These are phyloP conservation scores for Idaea straminata DNA, from an alignment of 2,888 invertebrate species.

Conservation along the genomic window DNA sequence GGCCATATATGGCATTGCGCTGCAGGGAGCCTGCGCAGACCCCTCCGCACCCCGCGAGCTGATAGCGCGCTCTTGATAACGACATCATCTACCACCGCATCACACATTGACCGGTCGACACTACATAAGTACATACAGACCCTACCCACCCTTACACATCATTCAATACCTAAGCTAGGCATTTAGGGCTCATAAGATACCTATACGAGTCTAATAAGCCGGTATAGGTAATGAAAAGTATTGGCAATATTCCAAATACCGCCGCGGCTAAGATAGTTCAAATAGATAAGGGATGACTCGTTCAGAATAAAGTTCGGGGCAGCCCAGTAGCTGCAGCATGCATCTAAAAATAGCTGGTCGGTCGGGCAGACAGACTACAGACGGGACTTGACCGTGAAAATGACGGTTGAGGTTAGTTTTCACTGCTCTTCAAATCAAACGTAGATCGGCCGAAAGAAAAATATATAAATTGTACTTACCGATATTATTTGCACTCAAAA, in stretches of 20 bases:
- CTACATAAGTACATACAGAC: background rate
- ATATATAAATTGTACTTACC: slow-evolving; percentile 47
- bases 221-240: slow-evolving; percentile 36
- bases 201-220: slow-evolving; percentile 15
- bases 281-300: slow-evolving; percentile 4
- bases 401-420: slow-evolving; percentile 9
- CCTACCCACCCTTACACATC: background rate
- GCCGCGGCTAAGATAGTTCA: slow-evolving; percentile 6
- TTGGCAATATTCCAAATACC: slow-evolving; percentile 4
- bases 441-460: slow-evolving; percentile 7
- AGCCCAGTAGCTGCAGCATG: slow-evolving; percentile 2
- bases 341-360: slow-evolving; percentile 28
- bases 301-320: background rate
- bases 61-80: slow-evolving; percentile 68
- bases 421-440: background rate
- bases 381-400: slow-evolving; percentile 24
- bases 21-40: slow-evolving; percentile 79
- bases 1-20: slow-evolving; percentile 76
- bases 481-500: slow-evolving; percentile 36
- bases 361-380: slow-evolving; percentile 23
- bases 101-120: slow-evolving; percentile 39
- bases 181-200: background rate
- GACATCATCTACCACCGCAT: slow-evolving; percentile 42
- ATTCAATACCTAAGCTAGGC: background rate
- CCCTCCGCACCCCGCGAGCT: slow-evolving; percentile 47